Percentiles rank a stretch among this genome's conserved stretches.
Conservation (phyloP, 2,888 invertebrate genomes). For the Drosophila monieri region DNA sequence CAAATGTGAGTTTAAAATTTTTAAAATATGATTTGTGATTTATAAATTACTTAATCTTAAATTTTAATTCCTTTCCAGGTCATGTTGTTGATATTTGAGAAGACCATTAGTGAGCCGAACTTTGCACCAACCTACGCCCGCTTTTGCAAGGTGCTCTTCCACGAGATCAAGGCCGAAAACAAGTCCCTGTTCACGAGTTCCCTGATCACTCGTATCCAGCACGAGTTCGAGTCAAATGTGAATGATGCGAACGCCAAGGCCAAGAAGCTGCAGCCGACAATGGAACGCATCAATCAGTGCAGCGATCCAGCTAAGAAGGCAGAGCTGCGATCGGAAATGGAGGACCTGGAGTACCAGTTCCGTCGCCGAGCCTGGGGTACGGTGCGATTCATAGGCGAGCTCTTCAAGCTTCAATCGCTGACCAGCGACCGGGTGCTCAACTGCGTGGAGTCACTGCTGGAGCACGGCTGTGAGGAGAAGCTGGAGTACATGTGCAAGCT, state of each 20-base stretch:
- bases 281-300: conserved; percentile 69
- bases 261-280: conserved; percentile 76
- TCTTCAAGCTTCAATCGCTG: conserved; percentile 79
- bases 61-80: conserved; percentile 57
- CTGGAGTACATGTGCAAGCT: conserved; percentile 82
- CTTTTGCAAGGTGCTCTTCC: conserved; percentile 81
- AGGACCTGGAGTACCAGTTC: conserved; percentile 82
- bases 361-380: conserved; percentile 83
- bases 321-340: conserved; percentile 81
- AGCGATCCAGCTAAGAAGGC: conserved; percentile 70
- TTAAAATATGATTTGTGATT: no score
- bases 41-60: neutral
- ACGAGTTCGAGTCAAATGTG: conserved; percentile 81
- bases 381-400: conserved; percentile 82
- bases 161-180: conserved; percentile 78
- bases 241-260: conserved; percentile 82
- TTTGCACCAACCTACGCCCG: conserved; percentile 82
- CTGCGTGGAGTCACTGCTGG: conserved; percentile 77
- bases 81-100: conserved; percentile 82
- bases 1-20: conserved; percentile 64
- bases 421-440: conserved; percentile 75
- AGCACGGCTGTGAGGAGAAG: conserved; percentile 81
- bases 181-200: conserved; percentile 71
- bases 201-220: conserved; percentile 78
- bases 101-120: conserved; percentile 82